A percentile compares a stretch with the other conserved stretches of the same genome.
These are phyloP conservation scores for Fregata magnificens DNA, from an alignment of 2,113 vertebrate species.

Conservation along the genomic window DNA sequence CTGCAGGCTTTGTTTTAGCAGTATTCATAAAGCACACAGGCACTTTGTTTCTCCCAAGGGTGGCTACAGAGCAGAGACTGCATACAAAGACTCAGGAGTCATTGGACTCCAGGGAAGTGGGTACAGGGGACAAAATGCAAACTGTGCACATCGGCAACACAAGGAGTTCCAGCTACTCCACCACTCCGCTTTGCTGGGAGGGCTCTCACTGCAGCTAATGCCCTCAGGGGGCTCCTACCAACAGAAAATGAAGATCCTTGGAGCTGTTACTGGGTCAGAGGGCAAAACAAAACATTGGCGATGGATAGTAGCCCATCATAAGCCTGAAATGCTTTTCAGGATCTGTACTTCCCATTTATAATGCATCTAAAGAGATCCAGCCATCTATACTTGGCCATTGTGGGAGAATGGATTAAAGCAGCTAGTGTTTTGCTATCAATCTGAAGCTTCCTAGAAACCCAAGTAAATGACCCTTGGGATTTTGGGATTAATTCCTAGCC, in stretches of 20 bases:
- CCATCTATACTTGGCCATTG: neutral
- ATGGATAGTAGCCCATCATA: neutral
- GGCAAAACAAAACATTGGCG: neutral
- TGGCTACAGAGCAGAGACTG: neutral
- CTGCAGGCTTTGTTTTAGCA: neutral
- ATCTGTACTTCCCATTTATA: neutral
- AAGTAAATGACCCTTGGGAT: neutral
- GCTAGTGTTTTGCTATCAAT: neutral
- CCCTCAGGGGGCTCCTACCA: neutral
- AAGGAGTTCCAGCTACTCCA: neutral
- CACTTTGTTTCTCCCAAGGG: neutral
- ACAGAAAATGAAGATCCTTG: neutral
- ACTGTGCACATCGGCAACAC: rapidly evolving
- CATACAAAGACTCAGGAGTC: neutral
- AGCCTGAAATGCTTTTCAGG: neutral
- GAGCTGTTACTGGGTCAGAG: neutral
- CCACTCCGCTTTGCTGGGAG: neutral
- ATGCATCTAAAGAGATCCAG: neutral
- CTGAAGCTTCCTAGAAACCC: neutral
- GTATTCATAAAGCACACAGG: neutral
- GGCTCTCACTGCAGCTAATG: neutral
- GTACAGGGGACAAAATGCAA: neutral
- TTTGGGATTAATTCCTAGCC: neutral
- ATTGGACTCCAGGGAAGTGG: neutral
- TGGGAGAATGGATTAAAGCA: neutral